Evolutionary conservation across 1,140 invertebrate species (phyloP).

Genomic region (Lycorma delicatula): DNA sequence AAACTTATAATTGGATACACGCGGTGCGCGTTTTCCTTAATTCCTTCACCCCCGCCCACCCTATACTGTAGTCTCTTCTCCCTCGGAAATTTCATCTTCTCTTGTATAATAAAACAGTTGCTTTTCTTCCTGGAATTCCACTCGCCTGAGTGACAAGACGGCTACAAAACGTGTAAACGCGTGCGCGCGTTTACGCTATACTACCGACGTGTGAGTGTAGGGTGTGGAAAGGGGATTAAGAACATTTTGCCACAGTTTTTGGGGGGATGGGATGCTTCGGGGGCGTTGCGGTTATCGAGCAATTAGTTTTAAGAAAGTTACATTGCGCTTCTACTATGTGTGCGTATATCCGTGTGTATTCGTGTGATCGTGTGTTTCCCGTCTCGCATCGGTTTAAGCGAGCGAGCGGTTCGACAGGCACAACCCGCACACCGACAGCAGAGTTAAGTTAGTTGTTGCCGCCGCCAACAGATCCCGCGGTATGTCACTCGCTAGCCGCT

Average conservation of each 20-base stretch:
- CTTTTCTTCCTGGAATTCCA: slow-evolving; percentile 6
- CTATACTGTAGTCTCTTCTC: background rate
- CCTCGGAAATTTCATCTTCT: slow-evolving; percentile 10
- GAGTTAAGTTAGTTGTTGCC: background rate
- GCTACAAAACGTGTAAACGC: background rate
- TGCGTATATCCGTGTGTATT: too few species aligned
- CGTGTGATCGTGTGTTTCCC: too few species aligned
- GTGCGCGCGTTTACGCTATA: too few species aligned
- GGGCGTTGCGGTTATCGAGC: slow-evolving; percentile 3
- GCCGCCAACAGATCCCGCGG: background rate
- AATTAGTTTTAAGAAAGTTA: slow-evolving; percentile 7
- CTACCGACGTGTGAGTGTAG: too few species aligned
- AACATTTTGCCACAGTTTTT: background rate
- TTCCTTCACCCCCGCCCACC: slow-evolving; percentile 8
- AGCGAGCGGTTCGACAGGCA: background rate
- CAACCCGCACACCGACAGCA: background rate
- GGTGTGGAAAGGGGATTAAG: background rate
- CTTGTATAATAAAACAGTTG: slow-evolving; percentile 10
- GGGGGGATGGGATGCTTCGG: too few species aligned
- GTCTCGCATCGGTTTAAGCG: too few species aligned
- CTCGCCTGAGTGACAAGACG: background rate
- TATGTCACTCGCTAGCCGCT: background rate
- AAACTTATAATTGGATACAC: slow-evolving; percentile 29
- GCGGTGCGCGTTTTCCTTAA: slow-evolving; percentile 17
- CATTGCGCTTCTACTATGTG: too few species aligned